Evolutionary conservation across 2,113 vertebrate genomes (phyloP).

Genomic region (Anhinga anhinga): DNA sequence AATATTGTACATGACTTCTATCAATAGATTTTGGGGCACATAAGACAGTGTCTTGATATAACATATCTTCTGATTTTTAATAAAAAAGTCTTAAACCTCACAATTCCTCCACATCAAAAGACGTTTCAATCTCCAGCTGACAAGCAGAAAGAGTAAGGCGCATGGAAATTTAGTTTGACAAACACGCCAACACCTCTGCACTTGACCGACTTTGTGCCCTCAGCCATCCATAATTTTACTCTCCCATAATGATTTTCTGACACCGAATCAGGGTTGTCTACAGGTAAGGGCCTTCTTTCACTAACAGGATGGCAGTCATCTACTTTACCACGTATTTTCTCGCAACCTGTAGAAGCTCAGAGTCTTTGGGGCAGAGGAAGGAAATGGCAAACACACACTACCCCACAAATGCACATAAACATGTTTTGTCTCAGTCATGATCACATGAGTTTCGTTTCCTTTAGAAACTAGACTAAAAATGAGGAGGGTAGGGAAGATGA

Average conservation of each 20-base stretch:
- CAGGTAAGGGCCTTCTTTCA: not conserved
- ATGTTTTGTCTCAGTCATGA: not conserved
- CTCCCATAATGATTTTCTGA: not conserved
- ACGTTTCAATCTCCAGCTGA: not conserved
- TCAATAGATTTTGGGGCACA: not conserved
- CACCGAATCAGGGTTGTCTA: not conserved
- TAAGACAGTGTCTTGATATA: not conserved
- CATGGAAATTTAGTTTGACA: not conserved
- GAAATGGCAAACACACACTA: not conserved
- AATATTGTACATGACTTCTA: not conserved
- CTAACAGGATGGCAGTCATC: not conserved
- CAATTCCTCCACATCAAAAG: not conserved
- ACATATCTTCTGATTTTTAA: not conserved
- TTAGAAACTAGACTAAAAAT: conserved; percentile 12
- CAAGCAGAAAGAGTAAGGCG: not conserved
- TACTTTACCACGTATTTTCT: not conserved
- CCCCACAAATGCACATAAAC: not conserved
- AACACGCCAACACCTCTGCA: not conserved
- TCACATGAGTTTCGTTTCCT: conserved; percentile 47
- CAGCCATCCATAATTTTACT: not conserved
- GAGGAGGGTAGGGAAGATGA: not conserved
- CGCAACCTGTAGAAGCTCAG: not conserved
- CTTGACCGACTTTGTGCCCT: not conserved
- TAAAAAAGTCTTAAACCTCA: not conserved
- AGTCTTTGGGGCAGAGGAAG: not conserved